A percentile compares a stretch with the other conserved stretches of the same genome.
Conservation (phyloP, 2,888 invertebrate species). For the Nysson spinosus region DNA sequence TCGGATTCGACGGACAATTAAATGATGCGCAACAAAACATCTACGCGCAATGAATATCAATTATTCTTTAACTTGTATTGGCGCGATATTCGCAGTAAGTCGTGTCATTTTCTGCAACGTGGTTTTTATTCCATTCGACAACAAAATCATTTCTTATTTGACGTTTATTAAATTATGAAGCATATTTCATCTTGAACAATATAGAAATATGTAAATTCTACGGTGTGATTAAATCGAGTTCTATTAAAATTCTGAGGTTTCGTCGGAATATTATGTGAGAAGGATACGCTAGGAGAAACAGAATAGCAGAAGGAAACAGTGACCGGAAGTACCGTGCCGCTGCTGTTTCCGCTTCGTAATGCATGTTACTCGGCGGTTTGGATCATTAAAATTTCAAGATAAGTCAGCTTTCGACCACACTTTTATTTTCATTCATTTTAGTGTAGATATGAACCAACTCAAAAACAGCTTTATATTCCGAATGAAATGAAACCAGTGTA, state of each 20-base stretch:
- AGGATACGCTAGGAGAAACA: constrained; percentile 44
- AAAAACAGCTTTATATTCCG: no score
- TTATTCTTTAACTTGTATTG: constrained; percentile 22
- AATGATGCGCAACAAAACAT: constrained; percentile 6
- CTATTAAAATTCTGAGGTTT: constrained; percentile 15
- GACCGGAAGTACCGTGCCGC: constrained; percentile 49
- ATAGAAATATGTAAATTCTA: background rate
- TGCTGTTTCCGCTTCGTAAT: constrained; percentile 52
- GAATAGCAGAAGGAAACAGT: constrained; percentile 35
- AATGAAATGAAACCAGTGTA: no score
- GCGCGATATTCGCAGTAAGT: no score
- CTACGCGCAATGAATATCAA: constrained; percentile 36
- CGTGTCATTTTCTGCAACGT: no score
- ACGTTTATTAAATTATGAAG: no score
- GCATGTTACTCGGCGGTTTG: constrained; percentile 16
- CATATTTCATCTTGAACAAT: background rate
- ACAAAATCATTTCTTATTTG: no score
- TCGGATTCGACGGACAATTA: constrained; percentile 30
- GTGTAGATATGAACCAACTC: no score
- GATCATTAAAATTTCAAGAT: constrained; percentile 19
- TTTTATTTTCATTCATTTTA: background rate
- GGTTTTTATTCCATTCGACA: no score
- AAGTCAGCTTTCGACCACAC: constrained; percentile 6
- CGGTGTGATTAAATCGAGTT: constrained; percentile 4
- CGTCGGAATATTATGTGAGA: constrained; percentile 2